Conservation (phyloP, 2,888 invertebrate species). For the Leucania comma region DNA sequence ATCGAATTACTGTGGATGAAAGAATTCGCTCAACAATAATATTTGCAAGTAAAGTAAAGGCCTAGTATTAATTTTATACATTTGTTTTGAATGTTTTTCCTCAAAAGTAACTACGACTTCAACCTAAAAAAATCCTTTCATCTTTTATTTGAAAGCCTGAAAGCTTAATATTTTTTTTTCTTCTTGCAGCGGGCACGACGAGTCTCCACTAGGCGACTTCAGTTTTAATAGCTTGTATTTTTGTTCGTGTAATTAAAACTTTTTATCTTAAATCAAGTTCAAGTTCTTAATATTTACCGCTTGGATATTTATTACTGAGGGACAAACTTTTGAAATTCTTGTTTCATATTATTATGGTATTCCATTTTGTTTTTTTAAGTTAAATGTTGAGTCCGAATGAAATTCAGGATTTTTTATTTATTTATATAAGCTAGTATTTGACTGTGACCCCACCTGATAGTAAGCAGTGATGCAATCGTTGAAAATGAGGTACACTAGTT, state of each 20-base stretch:
- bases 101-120: slow-evolving; percentile 22
- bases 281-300: slow-evolving; percentile 15
- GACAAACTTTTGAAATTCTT: slow-evolving; percentile 5
- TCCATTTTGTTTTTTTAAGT: too few species aligned
- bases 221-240: slow-evolving; percentile 4
- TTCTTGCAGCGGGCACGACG: background rate
- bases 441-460: too few species aligned
- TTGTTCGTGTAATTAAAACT: slow-evolving; percentile 38
- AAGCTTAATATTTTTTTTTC: slow-evolving; percentile 1
- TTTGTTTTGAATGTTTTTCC: slow-evolving; percentile 4
- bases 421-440: too few species aligned
- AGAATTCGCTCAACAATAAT: background rate
- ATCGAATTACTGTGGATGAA: background rate
- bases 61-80: background rate
- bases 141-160: slow-evolving; percentile 1
- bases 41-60: background rate
- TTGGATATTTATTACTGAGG: slow-evolving; percentile 5
- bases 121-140: slow-evolving; percentile 28
- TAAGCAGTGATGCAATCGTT: too few species aligned
- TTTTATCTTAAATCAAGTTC: slow-evolving; percentile 15
- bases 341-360: too few species aligned
- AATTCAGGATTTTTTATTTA: too few species aligned
- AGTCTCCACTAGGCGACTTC: slow-evolving; percentile 11
- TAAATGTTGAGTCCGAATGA: too few species aligned
- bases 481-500: too few species aligned